phyloP scores from a whole-genome alignment of 2,113 vertebrate genomes.

The Murina feae region DNA sequence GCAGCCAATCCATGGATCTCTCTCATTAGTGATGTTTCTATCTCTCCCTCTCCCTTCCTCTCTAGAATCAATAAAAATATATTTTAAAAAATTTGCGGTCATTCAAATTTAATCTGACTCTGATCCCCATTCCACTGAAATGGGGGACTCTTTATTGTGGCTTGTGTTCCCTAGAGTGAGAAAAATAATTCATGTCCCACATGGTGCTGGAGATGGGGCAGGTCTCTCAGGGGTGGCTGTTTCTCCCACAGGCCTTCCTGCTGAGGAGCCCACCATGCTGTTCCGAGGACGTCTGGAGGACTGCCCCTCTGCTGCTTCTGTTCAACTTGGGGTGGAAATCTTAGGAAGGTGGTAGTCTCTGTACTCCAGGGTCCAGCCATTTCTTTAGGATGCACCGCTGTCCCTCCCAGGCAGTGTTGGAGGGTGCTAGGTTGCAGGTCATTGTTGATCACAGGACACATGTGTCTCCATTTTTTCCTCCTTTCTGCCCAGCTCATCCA shows the following conservation, averaged over 20 bases:
- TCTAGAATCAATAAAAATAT: too few species aligned
- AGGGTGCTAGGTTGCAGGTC: background rate
- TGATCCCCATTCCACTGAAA: background rate
- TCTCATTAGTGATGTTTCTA: too few species aligned
- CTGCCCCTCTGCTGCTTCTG: background rate
- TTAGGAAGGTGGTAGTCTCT: background rate
- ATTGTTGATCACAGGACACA: background rate
- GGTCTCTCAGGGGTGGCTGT: background rate
- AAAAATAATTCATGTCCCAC: background rate
- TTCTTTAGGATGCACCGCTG: background rate
- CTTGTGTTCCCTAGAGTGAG: background rate
- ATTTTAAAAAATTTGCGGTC: too few species aligned
- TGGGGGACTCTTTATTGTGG: background rate
- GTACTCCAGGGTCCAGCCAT: background rate
- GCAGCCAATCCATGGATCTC: too few species aligned
- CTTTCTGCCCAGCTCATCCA: background rate
- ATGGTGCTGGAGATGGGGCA: background rate
- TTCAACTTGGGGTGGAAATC: background rate
- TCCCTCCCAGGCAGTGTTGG: background rate
- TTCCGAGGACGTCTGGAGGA: background rate
- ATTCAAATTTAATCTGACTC: background rate
- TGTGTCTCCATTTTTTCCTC: background rate
- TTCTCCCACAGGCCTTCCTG: background rate
- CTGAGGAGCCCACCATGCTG: background rate
- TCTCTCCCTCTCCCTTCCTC: too few species aligned